Base-by-base conservation (phyloP, 1,140 invertebrate species). In the Bombus consobrinus region DNA sequence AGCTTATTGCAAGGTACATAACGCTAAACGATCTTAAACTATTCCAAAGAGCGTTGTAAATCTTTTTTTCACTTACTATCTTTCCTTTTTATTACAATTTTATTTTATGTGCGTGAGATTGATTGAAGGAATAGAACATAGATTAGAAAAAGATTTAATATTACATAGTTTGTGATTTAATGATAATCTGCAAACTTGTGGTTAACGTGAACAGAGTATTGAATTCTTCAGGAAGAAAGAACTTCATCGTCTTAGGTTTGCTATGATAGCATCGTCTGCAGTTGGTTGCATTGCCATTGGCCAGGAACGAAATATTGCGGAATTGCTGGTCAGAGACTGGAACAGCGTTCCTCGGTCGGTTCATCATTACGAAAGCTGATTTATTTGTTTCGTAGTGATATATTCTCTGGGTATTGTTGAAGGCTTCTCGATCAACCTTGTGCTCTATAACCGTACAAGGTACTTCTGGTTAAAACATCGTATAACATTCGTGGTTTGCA, bases 401-500 rank as follows among this genome's bases (percentile, higher is more conserved):
- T 66, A 68, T 86, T 64, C 62, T 72, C 62, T 68, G 69, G 25
- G 15, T 82, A 43, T 81, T 47, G 59, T 68, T 47, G 47, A 74
- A 80, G 69, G 57, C 41, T 83, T 53, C 66, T 69, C 83, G 18
- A 81, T 71, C 88, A 92, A 91, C 90, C 90, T 92, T 92, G 90
- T 90, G 88, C 90, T 85, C 87, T 72, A 89, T 90, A 86, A 78
- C 84, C 87, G 87, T 91, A 87, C 86, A 92, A 86, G 89, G 88
- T 88, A 88, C 80, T 78, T 75, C 77, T 72, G 72, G 34, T 74
- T 69, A 68, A 68, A 79, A 8, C n/a, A 1, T 59, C 75, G n/a
- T 18, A 8, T 41, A 72, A 28, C 28, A 59, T 81, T 41, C 47
- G 18, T 53, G 47, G 37, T 64, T 74, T 12, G 25, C 18, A 12